These are phyloP conservation scores for Sceloporus undulatus DNA, from an alignment of 2,113 vertebrate genomes.

Conservation along the genomic window DNA sequence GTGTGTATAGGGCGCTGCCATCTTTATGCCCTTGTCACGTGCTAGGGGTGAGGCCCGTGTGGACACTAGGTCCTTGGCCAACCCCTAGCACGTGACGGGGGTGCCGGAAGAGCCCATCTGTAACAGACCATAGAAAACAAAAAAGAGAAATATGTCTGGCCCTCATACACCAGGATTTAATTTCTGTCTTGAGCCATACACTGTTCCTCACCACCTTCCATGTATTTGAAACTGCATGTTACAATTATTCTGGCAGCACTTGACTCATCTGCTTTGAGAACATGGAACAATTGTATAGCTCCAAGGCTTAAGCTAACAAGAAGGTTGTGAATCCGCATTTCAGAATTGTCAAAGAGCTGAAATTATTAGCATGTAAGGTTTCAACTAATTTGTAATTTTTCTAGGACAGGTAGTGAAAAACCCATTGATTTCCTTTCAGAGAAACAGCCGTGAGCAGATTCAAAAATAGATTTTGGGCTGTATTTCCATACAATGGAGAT, in stretches of 20 bases:
- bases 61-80: too few relatives aligned
- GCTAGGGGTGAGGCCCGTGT: too few relatives aligned
- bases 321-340: neutral
- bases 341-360: neutral
- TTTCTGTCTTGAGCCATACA: too few relatives aligned
- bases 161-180: neutral
- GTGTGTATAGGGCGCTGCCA: too few relatives aligned
- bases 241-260: neutral
- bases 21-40: too few relatives aligned
- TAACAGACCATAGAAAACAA: neutral
- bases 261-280: neutral
- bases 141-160: neutral
- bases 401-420: neutral
- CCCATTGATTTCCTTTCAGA: neutral
- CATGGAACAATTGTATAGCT: neutral
- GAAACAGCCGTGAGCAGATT: too few relatives aligned
- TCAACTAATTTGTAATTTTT: neutral
- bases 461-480: neutral
- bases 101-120: too few relatives aligned
- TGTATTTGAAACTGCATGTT: neutral
- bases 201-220: too few relatives aligned
- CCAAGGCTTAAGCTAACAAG: neutral
- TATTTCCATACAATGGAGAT: constrained; percentile 8
- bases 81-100: too few relatives aligned
- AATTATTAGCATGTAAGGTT: neutral